phyloP scores from a whole-genome alignment of 2,797 vertebrate species.

The Lithobates sylvaticus region DNA sequence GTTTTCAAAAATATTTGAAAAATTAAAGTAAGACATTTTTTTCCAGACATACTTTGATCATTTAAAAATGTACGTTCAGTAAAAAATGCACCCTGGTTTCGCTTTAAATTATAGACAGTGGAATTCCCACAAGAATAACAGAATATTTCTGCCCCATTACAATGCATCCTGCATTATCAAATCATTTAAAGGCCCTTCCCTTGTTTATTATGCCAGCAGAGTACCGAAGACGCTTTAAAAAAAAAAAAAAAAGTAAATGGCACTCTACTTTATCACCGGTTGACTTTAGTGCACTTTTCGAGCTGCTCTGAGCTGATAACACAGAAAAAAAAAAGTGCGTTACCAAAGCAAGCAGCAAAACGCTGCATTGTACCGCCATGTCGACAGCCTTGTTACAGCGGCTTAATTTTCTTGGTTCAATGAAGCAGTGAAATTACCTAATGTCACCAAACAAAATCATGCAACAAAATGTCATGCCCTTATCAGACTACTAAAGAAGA shows the following conservation, averaged over 20 bases:
- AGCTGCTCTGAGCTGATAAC: constrained; percentile 42
- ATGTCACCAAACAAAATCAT: constrained; percentile 52
- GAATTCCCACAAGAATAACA: background rate
- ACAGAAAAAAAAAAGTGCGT: constrained; percentile 5
- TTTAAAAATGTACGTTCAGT: no score
- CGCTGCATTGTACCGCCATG: background rate
- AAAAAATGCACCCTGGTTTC: no score
- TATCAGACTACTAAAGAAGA: constrained; percentile 33
- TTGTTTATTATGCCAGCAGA: background rate
- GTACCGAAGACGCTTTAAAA: constrained; percentile 16
- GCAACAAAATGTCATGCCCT: constrained; percentile 53
- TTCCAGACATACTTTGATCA: no score
- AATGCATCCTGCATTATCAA: constrained; percentile 17
- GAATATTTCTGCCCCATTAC: background rate
- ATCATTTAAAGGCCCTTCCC: constrained; percentile 29
- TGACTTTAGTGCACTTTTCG: constrained; percentile 31
- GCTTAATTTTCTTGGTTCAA: constrained; percentile 54
- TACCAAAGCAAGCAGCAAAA: constrained; percentile 47
- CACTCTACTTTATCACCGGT: constrained; percentile 7
- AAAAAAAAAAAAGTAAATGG: constrained; percentile 39
- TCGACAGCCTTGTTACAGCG: constrained; percentile 36
- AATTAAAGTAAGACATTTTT: no score
- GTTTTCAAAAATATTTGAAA: no score
- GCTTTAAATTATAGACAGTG: no score
- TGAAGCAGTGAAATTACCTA: constrained; percentile 45